Evolutionary conservation across 2,797 vertebrate species (phyloP).

Genomic region (Parauchenoglanis ngamensis): DNA sequence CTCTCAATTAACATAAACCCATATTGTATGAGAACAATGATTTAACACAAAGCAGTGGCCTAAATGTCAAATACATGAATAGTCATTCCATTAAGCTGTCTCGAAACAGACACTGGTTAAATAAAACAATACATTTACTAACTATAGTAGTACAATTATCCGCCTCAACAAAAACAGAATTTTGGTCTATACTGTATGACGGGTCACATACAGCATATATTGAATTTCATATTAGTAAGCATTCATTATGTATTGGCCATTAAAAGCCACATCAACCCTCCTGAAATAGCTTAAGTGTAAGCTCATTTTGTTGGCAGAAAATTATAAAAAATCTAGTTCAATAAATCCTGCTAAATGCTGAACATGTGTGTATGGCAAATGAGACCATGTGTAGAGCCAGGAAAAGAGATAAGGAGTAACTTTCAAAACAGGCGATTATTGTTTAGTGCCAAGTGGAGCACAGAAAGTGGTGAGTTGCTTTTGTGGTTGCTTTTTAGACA

Average conservation of each 20-base stretch:
- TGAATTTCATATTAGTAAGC: background rate
- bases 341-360: constrained; percentile 35
- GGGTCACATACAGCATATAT: background rate
- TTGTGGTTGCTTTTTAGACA: background rate
- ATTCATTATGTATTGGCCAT: background rate
- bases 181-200: constrained; percentile 6
- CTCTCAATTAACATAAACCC: constrained; percentile 8
- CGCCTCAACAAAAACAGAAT: constrained; percentile 39
- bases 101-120: constrained; percentile 56
- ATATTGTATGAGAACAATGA: constrained; percentile 32
- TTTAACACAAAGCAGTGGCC: constrained; percentile 28
- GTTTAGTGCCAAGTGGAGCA: constrained; percentile 5
- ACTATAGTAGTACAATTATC: background rate
- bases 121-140: constrained; percentile 36
- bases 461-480: background rate
- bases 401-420: constrained; percentile 33
- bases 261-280: background rate
- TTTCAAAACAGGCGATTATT: background rate
- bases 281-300: constrained; percentile 36
- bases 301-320: constrained; percentile 52
- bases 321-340: constrained; percentile 10
- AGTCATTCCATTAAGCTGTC: constrained; percentile 65
- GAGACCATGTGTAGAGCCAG: constrained; percentile 33
- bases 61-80: constrained; percentile 59
- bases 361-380: constrained; percentile 26